phyloP scores from a whole-genome alignment of 2,113 vertebrate genomes.

The Alexandromys fortis region DNA sequence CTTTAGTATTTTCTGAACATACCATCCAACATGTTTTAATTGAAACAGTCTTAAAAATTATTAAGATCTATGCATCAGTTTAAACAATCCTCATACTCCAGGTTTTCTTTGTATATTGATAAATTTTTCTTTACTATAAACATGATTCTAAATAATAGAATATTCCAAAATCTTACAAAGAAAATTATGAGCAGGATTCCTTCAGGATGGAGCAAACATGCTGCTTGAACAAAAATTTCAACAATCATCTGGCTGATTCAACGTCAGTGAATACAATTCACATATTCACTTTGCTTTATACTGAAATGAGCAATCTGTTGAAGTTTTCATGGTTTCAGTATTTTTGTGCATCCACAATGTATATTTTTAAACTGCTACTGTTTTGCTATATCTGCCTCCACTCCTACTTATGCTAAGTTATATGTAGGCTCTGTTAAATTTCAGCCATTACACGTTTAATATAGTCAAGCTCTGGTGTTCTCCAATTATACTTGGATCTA shows the following conservation, averaged over 20 bases:
- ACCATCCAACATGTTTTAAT: background rate
- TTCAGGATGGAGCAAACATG: background rate
- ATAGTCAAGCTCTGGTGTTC: constrained; percentile 50
- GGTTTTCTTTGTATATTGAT: background rate
- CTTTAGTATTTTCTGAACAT: background rate
- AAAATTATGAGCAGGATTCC: background rate
- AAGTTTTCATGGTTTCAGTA: background rate
- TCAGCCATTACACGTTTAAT: constrained; percentile 51
- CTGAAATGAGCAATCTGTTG: constrained; percentile 19
- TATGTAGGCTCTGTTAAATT: constrained; percentile 18
- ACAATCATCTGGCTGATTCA: constrained; percentile 7
- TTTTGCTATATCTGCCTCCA: constrained; percentile 35
- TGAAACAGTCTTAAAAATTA: background rate
- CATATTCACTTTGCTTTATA: constrained; percentile 49
- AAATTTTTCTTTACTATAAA: background rate
- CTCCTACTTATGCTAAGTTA: constrained; percentile 59
- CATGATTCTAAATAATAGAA: background rate
- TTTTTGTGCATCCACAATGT: background rate
- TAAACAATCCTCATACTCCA: background rate
- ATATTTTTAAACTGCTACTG: background rate
- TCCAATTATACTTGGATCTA: constrained; percentile 55
- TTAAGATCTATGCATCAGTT: accelerated
- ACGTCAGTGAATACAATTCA: background rate
- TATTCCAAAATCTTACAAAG: background rate
- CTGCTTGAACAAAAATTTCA: constrained; percentile 11